Conservation (phyloP, 2,888 invertebrate genomes). For the Drosophila seclusa region DNA sequence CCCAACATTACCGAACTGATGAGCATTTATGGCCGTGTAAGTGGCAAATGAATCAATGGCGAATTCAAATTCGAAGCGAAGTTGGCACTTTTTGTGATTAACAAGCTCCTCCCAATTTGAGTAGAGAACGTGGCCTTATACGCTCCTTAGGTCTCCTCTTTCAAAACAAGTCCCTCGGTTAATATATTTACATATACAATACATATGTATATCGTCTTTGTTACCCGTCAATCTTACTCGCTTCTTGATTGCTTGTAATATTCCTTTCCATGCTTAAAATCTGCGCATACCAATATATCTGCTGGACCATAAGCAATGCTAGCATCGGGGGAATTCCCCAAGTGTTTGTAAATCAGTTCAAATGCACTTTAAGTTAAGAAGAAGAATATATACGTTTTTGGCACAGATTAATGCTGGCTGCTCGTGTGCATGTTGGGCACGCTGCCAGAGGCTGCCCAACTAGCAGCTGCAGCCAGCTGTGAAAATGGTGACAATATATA, state of each 20-base stretch:
- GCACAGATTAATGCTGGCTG: background rate
- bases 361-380: background rate
- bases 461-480: slow-evolving; percentile 10
- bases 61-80: background rate
- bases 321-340: background rate
- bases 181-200: background rate
- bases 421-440: background rate
- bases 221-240: background rate
- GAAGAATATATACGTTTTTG: background rate
- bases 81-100: background rate
- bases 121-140: background rate
- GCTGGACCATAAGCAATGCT: too few species aligned
- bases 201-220: background rate
- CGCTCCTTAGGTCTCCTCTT: background rate
- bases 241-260: background rate
- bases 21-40: slow-evolving; percentile 94
- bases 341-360: background rate
- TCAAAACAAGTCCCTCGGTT: background rate
- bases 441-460: background rate
- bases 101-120: background rate
- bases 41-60: slow-evolving; percentile 55
- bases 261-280: background rate
- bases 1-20: slow-evolving; percentile 92
- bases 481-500: background rate
- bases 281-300: background rate